phyloP scores from a whole-genome alignment of 2,888 invertebrate species.

The Onchidella celtica region DNA sequence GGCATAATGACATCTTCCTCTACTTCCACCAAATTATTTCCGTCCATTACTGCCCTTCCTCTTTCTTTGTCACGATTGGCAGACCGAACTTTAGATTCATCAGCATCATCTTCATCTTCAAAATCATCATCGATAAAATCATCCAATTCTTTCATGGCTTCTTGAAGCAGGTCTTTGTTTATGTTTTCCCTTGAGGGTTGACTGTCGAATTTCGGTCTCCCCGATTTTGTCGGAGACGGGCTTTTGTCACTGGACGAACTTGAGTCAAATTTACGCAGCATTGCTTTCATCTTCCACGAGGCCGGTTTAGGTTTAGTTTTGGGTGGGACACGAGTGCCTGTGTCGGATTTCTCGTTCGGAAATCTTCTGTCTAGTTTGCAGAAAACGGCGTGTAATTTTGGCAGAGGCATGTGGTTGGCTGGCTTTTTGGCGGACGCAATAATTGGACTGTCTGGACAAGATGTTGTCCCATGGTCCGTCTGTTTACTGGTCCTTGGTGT shows the following conservation, averaged over 20 bases:
- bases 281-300: conserved; percentile 17
- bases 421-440: no score
- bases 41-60: no score
- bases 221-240: background rate
- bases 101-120: background rate
- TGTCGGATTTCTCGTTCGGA: background rate
- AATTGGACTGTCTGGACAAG: no score
- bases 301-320: conserved; percentile 1
- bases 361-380: background rate
- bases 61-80: no score
- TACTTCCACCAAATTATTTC: no score
- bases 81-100: no score
- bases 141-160: conserved; percentile 32
- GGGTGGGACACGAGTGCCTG: background rate
- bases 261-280: conserved; percentile 4
- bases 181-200: background rate
- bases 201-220: background rate
- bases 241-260: background rate
- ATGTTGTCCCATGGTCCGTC: no score
- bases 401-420: no score
- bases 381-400: background rate
- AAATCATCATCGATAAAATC: conserved; percentile 23
- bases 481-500: no score
- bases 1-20: no score
- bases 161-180: conserved; percentile 20